Evolutionary conservation across 23 tunicate genomes (phyloP), one percentile per base, ranked within the genome.

Genomic region (Trididemnum nubilum): DNA sequence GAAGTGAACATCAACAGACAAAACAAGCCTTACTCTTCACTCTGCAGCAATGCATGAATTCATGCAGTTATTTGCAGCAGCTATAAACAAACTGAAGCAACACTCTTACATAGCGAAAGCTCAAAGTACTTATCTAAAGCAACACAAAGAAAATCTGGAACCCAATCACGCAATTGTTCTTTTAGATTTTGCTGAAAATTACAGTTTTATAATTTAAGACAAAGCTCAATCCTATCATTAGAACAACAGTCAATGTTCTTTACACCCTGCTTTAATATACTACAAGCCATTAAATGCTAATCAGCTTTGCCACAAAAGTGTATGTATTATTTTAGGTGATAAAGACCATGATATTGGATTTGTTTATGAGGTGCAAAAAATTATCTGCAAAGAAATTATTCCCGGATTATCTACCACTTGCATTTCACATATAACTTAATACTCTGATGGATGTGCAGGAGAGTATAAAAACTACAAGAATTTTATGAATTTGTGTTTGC

Each of bases 121-220:
- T 25, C 26, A 61, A 61, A 26, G 26, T 12, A 12, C 67, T 4
- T 61, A 12, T 61, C n/a, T 61, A 21, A 61, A 61, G 67, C 21
- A 61, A 4, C 29, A 25, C 15, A 61, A 61, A 61, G 67, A 15
- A 4, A 61, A 21, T 61, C 29, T 12, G 26, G 29, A 22, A 15
- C 4, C 21, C 5, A 22, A 61, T 22, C 5, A 61, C 5, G 4
- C 5, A 4, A 21, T 61, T n/a, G n/a, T 61, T 21, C 67, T 61
- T n/a, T 5, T 4, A 12, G 67, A 61, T 61, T 61, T 61, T 22
- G 67, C 67, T 61, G 67, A 61, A 61, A 61, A 61, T 61, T 61
- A 61, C 26, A n/a, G 29, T 25, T 61, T 12, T 22, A 22, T 61
- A 12, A 12, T 61, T 12, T 26, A 61, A 61, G 67, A 61, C 26